These are phyloP conservation scores for Mythimna ferrago DNA, from an alignment of 2,888 invertebrate species.

Conservation along the genomic window DNA sequence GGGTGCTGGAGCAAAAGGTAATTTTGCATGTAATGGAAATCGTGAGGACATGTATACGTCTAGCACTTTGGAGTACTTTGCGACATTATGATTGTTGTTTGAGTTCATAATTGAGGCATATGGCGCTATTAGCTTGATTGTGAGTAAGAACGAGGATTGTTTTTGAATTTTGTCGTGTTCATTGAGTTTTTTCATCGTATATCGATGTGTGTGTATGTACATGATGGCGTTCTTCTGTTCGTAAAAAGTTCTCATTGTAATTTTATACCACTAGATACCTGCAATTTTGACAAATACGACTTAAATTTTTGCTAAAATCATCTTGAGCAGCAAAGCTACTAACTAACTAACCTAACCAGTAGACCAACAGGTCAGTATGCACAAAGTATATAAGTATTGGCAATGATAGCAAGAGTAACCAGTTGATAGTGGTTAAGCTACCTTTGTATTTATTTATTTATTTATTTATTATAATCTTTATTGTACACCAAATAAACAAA, in stretches of 20 bases:
- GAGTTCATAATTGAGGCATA: constrained; percentile 61
- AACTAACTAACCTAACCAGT: too few species aligned
- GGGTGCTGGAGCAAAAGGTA: constrained; percentile 44
- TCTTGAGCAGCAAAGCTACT: not conserved
- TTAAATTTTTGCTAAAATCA: not conserved
- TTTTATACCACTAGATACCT: not conserved
- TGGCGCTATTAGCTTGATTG: constrained; percentile 52
- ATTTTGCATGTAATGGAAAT: constrained; percentile 80
- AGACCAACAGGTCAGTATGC: not conserved
- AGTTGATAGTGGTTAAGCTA: too few species aligned
- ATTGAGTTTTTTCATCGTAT: not conserved
- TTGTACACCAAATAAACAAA: too few species aligned
- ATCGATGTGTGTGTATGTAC: not conserved
- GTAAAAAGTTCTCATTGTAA: not conserved
- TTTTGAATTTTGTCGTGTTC: constrained; percentile 21
- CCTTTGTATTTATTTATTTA: too few species aligned
- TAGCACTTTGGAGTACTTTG: constrained; percentile 72
- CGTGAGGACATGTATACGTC: constrained; percentile 75
- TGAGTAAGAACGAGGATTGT: constrained; percentile 23
- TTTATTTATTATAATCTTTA: too few species aligned
- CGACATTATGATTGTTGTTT: constrained; percentile 72
- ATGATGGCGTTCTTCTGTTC: not conserved
- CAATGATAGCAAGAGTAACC: not conserved
- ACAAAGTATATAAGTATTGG: not conserved
- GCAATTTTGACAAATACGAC: not conserved